Conservation (phyloP, 2,888 invertebrate genomes). For the Ommatoiulus sabulosus region DNA sequence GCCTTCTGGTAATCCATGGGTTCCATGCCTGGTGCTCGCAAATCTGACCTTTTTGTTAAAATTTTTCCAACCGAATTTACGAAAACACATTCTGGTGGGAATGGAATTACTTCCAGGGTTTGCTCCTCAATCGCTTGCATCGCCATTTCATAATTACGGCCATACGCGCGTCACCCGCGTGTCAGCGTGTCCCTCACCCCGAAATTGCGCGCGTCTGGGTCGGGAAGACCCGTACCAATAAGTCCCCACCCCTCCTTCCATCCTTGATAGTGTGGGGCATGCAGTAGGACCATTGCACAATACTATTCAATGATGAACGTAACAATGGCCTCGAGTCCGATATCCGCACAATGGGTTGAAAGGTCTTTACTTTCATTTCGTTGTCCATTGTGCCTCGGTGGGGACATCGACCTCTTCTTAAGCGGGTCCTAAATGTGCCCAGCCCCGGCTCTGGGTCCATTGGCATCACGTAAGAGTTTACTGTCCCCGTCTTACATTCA, state of each 20-base stretch:
- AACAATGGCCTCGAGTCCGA: conserved; percentile 34
- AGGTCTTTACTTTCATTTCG: conserved; percentile 34
- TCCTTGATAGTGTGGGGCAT: conserved; percentile 20
- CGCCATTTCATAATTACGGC: neutral
- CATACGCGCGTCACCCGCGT: neutral
- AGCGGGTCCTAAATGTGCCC: conserved; percentile 21
- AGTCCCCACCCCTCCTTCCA: neutral
- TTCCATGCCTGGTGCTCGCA: neutral
- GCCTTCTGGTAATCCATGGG: too few species aligned
- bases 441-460: conserved; percentile 16
- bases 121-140: neutral
- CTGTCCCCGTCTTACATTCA: conserved; percentile 28
- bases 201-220: conserved; percentile 4
- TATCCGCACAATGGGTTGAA: conserved; percentile 22
- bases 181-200: neutral
- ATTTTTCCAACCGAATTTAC: neutral
- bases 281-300: conserved; percentile 27
- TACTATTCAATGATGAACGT: conserved; percentile 11
- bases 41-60: conserved; percentile 1
- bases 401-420: conserved; percentile 34
- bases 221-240: neutral
- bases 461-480: conserved; percentile 34
- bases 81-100: neutral
- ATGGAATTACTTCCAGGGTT: conserved; percentile 20
- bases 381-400: conserved; percentile 11